phyloP scores from a whole-genome alignment of 2,888 invertebrate genomes.

The Polietes domitor region DNA sequence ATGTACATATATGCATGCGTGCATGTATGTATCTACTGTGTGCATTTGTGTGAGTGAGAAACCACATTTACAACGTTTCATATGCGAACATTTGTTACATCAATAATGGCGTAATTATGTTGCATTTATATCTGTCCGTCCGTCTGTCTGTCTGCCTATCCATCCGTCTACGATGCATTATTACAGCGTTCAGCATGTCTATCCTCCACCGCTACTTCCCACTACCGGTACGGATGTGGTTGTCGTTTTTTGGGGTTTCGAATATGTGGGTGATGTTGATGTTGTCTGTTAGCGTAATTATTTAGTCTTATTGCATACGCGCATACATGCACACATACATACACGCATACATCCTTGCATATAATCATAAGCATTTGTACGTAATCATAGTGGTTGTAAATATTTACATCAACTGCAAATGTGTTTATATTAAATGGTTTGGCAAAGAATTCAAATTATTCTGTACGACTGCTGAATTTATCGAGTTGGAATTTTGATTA shows the following conservation, averaged over 20 bases:
- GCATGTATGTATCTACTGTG: too few relatives aligned
- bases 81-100: constrained; percentile 56
- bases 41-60: too few relatives aligned
- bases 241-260: constrained; percentile 47
- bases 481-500: constrained; percentile 35
- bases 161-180: constrained; percentile 33
- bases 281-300: constrained; percentile 41
- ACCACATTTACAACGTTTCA: constrained; percentile 1
- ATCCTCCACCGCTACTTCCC: not conserved
- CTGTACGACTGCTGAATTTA: constrained; percentile 20
- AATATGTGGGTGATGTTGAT: constrained; percentile 51
- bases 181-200: not conserved
- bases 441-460: constrained; percentile 29
- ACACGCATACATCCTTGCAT: not conserved
- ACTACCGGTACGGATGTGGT: constrained; percentile 57
- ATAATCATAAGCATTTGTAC: not conserved
- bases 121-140: constrained; percentile 52
- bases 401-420: constrained; percentile 5
- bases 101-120: constrained; percentile 65
- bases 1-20: not conserved
- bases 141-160: constrained; percentile 23
- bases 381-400: too few relatives aligned
- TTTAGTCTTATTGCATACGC: constrained; percentile 21
- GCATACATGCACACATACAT: not conserved
- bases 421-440: constrained; percentile 25